Conservation (phyloP, 1,140 invertebrate genomes). For the Apis laboriosa region DNA sequence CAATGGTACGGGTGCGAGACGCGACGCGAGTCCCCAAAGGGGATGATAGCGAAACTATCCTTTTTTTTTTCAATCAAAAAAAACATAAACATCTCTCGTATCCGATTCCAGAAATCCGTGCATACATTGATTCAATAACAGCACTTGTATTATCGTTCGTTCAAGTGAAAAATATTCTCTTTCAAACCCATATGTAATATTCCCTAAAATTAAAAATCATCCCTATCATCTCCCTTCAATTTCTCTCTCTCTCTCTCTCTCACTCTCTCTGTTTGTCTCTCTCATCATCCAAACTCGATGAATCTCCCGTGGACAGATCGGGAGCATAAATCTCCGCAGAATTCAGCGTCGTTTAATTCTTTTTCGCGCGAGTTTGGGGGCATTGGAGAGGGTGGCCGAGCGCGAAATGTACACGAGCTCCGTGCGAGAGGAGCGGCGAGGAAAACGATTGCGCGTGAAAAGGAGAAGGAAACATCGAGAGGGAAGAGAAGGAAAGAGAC, state of each 20-base stretch:
- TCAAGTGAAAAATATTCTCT: neutral
- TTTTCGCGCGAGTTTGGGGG: constrained; percentile 31
- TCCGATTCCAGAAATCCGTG: neutral
- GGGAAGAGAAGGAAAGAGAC: constrained; percentile 1
- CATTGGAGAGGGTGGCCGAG: constrained; percentile 17
- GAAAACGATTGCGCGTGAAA: constrained; percentile 2
- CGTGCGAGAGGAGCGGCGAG: too few relatives aligned
- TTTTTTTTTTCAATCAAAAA: constrained; percentile 1
- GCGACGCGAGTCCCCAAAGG: neutral
- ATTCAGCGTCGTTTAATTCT: constrained; percentile 35
- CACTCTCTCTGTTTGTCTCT: too few relatives aligned
- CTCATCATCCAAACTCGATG: neutral
- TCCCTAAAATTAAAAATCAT: neutral
- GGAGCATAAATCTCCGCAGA: neutral
- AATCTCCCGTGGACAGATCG: neutral
- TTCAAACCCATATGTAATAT: too few relatives aligned
- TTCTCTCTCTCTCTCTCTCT: neutral
- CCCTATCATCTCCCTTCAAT: neutral
- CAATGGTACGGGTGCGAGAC: neutral
- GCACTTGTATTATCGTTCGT: neutral
- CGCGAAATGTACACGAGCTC: constrained; percentile 29
- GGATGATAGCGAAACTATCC: neutral
- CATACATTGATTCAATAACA: neutral
- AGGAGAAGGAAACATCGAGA: constrained; percentile 2
- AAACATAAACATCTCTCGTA: neutral